These are phyloP conservation scores for Phortica variegata DNA, from an alignment of 1,140 invertebrate species.

Conservation along the genomic window DNA sequence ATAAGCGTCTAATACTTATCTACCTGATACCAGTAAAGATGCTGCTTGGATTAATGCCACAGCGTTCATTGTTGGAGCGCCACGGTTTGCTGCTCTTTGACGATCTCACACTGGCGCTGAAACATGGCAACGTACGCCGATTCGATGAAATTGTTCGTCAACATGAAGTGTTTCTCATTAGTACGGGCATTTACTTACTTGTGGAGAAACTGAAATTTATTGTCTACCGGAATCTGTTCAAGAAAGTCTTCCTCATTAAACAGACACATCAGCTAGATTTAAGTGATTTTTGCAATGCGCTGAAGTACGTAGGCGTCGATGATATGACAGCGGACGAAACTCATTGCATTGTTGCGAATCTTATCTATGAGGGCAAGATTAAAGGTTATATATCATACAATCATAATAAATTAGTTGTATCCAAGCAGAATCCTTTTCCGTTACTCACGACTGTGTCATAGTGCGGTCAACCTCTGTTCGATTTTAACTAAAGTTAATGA, in stretches of 20 bases:
- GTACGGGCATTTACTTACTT: constrained; percentile 93
- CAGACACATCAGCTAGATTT: constrained; percentile 92
- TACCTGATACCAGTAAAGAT: constrained; percentile 98
- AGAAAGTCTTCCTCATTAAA: constrained; percentile 86
- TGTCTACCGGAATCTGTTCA: constrained; percentile 94
- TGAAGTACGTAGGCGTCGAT: constrained; percentile 77
- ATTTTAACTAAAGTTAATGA: too few species aligned
- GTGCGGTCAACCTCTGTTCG: too few species aligned
- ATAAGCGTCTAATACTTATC: constrained; percentile 92
- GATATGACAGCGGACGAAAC: constrained; percentile 92
- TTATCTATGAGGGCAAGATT: constrained; percentile 92
- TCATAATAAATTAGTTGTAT: constrained; percentile 95
- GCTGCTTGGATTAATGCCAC: constrained; percentile 91
- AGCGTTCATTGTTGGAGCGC: constrained; percentile 74
- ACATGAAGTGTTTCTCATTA: constrained; percentile 91
- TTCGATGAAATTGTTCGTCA: constrained; percentile 83
- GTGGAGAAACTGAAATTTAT: constrained; percentile 95
- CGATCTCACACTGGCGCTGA: constrained; percentile 83
- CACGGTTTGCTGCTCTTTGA: constrained; percentile 90
- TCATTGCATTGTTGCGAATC: constrained; percentile 93
- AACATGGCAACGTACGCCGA: constrained; percentile 82
- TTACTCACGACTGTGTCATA: too few species aligned
- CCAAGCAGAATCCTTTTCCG: constrained; percentile 96
- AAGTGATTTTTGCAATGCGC: constrained; percentile 74
- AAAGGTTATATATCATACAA: constrained; percentile 98